Evolutionary conservation across 2,797 vertebrate genomes (phyloP), one percentile per base, ranked within the genome.

Genomic region (Microchirus variegatus): DNA sequence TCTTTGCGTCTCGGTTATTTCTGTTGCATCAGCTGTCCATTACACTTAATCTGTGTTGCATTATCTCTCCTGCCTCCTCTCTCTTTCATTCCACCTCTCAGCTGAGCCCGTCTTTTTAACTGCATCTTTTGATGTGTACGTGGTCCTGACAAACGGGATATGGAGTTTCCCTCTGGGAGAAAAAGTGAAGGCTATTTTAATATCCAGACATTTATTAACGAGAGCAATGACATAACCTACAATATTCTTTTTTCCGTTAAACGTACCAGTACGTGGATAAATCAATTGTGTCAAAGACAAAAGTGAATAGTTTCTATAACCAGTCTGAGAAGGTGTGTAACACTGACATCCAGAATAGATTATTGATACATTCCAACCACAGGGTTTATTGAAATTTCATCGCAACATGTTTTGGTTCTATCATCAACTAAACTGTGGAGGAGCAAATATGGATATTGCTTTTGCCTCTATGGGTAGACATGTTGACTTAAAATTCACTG

Each of bases 1-100:
- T 47, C 80, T 80, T 86, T 73, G 67, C 72, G 67, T 63, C 68
- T 74, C 59, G 42, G 70, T 80, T 58, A 63, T 78, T 82, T 77
- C 73, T 73, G 43, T 73, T 76, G 58, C 79, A 70, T 82, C 81
- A 81, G 70, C 82, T 54, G 81, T 87, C 83, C 82, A 76, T 89
- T 82, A 85, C 78, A 9, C 63, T 59, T 84, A 73, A 78, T 86
- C 83, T 82, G 10, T 45, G 58, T 48, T 75, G 65, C 70, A 49
- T 84, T 82, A 72, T 67, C 76, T 66, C 51, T 11, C 43, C 59
- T n/a, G 53, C 42, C 68, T 63, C 62, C 49, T 15, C 57, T 54
- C 46, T 37, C 64, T 48, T 52, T 54, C 60, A 55, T 69, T 65
- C 16, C 42, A 31, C 4, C 31, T 31, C 31, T 31, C 31, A 31